Evolutionary conservation across 2,888 invertebrate species (phyloP), one percentile per base, ranked within the genome.

Genomic region (Tenodera sinensis): DNA sequence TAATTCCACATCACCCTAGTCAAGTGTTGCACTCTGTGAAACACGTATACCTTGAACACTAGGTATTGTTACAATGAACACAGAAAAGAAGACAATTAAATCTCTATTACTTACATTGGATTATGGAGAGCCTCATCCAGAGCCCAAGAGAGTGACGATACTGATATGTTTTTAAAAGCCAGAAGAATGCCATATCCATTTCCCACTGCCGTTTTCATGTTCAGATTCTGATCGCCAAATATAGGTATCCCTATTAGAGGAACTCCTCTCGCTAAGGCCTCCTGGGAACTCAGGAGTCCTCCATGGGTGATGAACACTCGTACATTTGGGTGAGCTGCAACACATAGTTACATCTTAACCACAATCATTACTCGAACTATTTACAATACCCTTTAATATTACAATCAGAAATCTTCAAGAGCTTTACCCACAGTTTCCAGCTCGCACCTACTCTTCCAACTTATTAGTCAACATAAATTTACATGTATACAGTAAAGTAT

Each of bases 271-370:
- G 93, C 93, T 34, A 95, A 93, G 0, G 95, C 93, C 92, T 95
- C 96, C 90, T 94, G 94, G 20, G 94, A 93, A 90, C 95, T 95
- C 91, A 95, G 93, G 84, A 95, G 92, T 0, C 95, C 96, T 42
- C 95, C 95, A 91, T 95, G 95, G 14, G 95, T 95, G 89, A 96
- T 94, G 91, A 96, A 95, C 0, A 94, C 91, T 90, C 93, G 94
- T 1, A 95, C 93, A 89, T 95, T 95, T 1, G 93, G 93, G 92
- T 96, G 95, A 2, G 94, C 94, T 94, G 91, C 89, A 90, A 85
- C 20, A 71, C 20, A 25, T 25, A 0, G 8, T 71, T 25, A 20
- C 14, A 71, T 3, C 3, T 42, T 42, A 42, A 42, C 1, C 42
- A 12, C 8, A 42, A 12, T 42, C 12, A 42, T 12, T 42, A 12